Evolutionary conservation across 2,797 vertebrate species (phyloP).

Genomic region (Girardinus metallicus): DNA sequence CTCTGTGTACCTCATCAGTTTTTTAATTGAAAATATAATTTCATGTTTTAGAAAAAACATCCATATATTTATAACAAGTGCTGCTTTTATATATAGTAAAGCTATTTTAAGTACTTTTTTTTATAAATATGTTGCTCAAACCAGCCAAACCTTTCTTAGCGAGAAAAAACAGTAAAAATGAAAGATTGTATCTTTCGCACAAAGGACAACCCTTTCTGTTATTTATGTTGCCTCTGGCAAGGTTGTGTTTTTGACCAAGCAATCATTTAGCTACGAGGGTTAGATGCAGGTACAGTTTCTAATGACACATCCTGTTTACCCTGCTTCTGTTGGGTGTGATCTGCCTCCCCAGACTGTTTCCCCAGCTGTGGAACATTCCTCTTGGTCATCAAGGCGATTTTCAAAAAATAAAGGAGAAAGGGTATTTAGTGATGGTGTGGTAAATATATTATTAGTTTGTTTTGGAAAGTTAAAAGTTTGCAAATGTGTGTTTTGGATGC

Average conservation of each 20-base stretch:
- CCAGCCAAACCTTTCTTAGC: conserved; percentile 1
- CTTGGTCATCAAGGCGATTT: conserved; percentile 37
- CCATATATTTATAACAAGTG: neutral
- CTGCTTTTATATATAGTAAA: neutral
- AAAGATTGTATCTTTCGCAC: conserved; percentile 26
- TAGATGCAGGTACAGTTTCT: conserved; percentile 76
- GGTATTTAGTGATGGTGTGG: neutral
- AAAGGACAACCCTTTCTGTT: conserved; percentile 41
- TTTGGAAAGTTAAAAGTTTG: neutral
- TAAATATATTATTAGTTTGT: neutral
- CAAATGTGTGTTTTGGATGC: neutral
- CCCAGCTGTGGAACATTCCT: conserved; percentile 66
- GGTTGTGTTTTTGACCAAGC: conserved; percentile 57
- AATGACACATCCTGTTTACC: conserved; percentile 89
- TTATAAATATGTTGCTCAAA: neutral
- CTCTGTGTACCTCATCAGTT: too few relatives aligned
- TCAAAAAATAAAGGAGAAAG: conserved; percentile 16
- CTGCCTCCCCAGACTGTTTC: conserved; percentile 75
- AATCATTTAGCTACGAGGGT: conserved; percentile 76
- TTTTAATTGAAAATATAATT: neutral
- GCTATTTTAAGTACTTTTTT: neutral
- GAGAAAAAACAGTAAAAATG: conserved; percentile 15
- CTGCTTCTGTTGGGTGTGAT: conserved; percentile 84
- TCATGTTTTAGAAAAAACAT: neutral
- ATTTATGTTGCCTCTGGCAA: conserved; percentile 36